phyloP scores from a whole-genome alignment of 2,797 vertebrate genomes.

The Acipenser transmontanus region DNA sequence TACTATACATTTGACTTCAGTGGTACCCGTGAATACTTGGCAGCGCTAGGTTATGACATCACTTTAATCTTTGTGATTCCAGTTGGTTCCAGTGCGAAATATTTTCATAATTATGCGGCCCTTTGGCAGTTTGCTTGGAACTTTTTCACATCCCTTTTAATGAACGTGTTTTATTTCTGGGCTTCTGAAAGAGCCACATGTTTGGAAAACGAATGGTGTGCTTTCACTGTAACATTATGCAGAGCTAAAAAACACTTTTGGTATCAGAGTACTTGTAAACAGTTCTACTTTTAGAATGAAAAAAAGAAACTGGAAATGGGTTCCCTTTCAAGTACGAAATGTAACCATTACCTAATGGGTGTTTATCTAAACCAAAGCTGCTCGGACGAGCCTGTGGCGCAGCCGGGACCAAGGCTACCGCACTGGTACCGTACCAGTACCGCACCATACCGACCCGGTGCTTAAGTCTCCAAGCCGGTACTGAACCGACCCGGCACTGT shows the following conservation, averaged over 20 bases:
- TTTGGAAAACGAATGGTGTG: slow-evolving; percentile 62
- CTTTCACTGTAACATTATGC: slow-evolving; percentile 60
- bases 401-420: no score
- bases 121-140: slow-evolving; percentile 69
- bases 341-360: no score
- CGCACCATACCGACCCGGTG: no score
- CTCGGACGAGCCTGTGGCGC: no score
- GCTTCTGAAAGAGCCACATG: slow-evolving; percentile 63
- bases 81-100: slow-evolving; percentile 74
- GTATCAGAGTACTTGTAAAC: slow-evolving; percentile 31
- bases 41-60: slow-evolving; percentile 68
- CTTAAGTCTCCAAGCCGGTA: no score
- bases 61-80: slow-evolving; percentile 72
- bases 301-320: slow-evolving; percentile 14
- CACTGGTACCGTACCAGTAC: no score
- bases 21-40: slow-evolving; percentile 71
- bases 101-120: slow-evolving; percentile 78
- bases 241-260: slow-evolving; percentile 42
- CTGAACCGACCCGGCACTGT: no score
- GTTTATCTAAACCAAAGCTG: no score
- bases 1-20: slow-evolving; percentile 50
- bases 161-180: slow-evolving; percentile 70
- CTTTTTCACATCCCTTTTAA: slow-evolving; percentile 65
- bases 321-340: background rate
- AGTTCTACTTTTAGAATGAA: background rate